Percentiles rank a stretch among this genome's conserved stretches.
Conservation (phyloP, 1,140 invertebrate genomes). For the Ylistrum balloti region DNA sequence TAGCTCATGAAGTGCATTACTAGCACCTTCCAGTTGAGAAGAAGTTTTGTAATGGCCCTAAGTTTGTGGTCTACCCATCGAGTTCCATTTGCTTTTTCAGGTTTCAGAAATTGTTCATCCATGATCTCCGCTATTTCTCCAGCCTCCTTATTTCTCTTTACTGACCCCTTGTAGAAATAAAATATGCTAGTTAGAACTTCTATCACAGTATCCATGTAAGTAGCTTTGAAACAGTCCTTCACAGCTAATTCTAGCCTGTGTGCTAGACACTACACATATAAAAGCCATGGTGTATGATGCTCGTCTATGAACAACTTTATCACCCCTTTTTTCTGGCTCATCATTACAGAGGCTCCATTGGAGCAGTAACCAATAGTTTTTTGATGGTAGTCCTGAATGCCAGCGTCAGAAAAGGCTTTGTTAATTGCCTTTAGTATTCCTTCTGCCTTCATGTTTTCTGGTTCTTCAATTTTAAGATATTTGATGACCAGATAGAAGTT, state of each 20-base stretch:
- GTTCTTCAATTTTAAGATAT: conserved; percentile 51
- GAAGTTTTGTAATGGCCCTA: too few species aligned
- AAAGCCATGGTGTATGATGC: conserved; percentile 44
- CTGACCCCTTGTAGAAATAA: conserved; percentile 59
- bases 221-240: conserved; percentile 60
- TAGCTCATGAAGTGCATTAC: too few species aligned
- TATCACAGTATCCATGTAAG: conserved; percentile 57
- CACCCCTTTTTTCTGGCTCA: conserved; percentile 37
- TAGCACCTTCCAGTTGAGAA: too few species aligned
- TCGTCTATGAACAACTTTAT: conserved; percentile 40
- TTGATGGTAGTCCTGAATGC: background rate
- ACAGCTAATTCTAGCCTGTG: conserved; percentile 60
- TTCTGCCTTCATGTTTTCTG: conserved; percentile 43
- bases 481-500: conserved; percentile 5
- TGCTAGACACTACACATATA: conserved; percentile 57
- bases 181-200: conserved; percentile 51
- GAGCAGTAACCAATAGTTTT: conserved; percentile 54
- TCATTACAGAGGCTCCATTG: conserved; percentile 54
- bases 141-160: conserved; percentile 57
- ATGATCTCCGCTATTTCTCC: background rate
- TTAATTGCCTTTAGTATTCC: conserved; percentile 45
- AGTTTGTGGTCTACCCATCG: too few species aligned
- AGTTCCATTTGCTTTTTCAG: too few species aligned
- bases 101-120: too few species aligned
- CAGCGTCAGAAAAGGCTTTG: conserved; percentile 46